phyloP scores from a whole-genome alignment of 2,113 vertebrate genomes.

The Channa maculata region DNA sequence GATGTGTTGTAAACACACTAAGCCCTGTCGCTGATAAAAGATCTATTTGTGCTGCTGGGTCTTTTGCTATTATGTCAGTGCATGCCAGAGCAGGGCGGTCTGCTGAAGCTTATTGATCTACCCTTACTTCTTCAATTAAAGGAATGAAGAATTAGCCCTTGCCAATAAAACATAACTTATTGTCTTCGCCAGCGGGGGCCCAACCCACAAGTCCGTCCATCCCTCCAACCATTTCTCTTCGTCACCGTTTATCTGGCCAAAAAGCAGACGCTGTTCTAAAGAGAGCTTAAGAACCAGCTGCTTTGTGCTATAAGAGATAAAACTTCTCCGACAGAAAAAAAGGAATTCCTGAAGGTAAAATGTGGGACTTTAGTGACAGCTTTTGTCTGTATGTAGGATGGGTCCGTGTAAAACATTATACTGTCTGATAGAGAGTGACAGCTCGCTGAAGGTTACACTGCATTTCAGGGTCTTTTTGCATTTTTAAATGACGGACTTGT shows the following conservation, averaged over 20 bases:
- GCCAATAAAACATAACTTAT: slow-evolving; percentile 56
- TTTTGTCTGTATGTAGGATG: slow-evolving; percentile 11
- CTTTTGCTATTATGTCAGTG: slow-evolving; percentile 46
- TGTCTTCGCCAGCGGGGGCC: slow-evolving; percentile 24
- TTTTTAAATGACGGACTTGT: not conserved
- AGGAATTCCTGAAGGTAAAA: slow-evolving; percentile 22
- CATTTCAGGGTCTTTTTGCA: not conserved
- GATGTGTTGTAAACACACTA: slow-evolving; percentile 72
- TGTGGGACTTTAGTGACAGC: slow-evolving; percentile 9
- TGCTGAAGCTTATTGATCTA: slow-evolving; percentile 44
- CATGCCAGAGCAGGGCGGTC: slow-evolving; percentile 38
- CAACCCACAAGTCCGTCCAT: slow-evolving; percentile 19
- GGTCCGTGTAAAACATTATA: not conserved
- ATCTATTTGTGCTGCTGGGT: slow-evolving; percentile 51
- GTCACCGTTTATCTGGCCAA: slow-evolving; percentile 42
- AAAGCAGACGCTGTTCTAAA: slow-evolving; percentile 38
- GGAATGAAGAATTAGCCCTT: slow-evolving; percentile 54
- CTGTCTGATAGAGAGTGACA: not conserved
- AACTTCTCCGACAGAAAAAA: slow-evolving; percentile 30
- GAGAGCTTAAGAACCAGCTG: slow-evolving; percentile 42
- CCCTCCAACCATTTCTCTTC: slow-evolving; percentile 26
- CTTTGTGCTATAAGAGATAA: slow-evolving; percentile 42
- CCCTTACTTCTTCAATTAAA: slow-evolving; percentile 53
- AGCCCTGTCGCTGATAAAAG: slow-evolving; percentile 66
- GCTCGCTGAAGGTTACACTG: not conserved